Evolutionary conservation across 1,140 invertebrate species (phyloP).

Genomic region (Heliothis virescens): DNA sequence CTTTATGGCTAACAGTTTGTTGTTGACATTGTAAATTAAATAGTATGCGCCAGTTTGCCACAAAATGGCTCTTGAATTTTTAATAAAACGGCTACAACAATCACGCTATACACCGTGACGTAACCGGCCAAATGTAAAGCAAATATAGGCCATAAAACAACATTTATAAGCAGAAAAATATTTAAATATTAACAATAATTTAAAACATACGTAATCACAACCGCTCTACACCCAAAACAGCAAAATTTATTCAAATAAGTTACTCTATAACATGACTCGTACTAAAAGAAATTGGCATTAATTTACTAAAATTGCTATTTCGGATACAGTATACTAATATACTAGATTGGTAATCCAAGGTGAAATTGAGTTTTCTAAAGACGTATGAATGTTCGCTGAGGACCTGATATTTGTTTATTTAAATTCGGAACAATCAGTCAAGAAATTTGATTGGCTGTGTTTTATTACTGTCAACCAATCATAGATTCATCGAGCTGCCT

Average conservation of each 20-base stretch:
- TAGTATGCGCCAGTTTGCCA: not conserved
- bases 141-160: not conserved
- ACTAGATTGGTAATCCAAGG: conserved; percentile 1
- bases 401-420: not conserved
- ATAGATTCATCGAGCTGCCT: too few relatives aligned
- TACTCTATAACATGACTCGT: conserved; percentile 41
- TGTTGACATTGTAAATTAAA: too few relatives aligned
- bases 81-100: not conserved
- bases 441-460: not conserved
- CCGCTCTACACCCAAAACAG: conserved; percentile 53
- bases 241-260: conserved; percentile 38
- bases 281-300: conserved; percentile 34
- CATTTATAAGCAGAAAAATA: conserved; percentile 41
- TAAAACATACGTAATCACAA: conserved; percentile 54
- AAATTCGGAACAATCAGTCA: not conserved
- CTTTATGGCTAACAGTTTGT: too few relatives aligned
- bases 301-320: conserved; percentile 48
- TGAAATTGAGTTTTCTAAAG: conserved; percentile 19
- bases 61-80: conserved; percentile 2
- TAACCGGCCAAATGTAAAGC: not conserved
- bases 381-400: not conserved
- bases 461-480: too few relatives aligned
- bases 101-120: conserved; percentile 21
- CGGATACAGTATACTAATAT: conserved; percentile 40
- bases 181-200: conserved; percentile 52